Conservation (phyloP, 2,797 vertebrate species). For the Eospalax fontanierii region DNA sequence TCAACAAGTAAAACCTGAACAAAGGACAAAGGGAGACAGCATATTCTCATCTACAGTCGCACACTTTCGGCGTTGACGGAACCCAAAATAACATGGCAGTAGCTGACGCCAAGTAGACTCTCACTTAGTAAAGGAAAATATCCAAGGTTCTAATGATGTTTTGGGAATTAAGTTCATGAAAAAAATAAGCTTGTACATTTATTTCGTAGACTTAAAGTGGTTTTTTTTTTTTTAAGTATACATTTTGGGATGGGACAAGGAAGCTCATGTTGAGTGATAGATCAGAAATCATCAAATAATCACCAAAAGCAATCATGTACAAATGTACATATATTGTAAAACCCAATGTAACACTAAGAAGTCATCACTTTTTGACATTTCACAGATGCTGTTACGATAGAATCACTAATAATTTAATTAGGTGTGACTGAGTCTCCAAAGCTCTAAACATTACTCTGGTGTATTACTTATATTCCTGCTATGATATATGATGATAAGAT, state of each 20-base stretch:
- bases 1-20: neutral
- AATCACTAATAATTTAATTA: conserved; percentile 1
- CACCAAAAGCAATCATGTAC: neutral
- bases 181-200: neutral
- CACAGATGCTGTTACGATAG: neutral
- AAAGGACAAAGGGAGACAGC: neutral
- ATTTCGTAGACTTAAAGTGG: neutral
- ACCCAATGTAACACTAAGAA: conserved; percentile 28
- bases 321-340: neutral
- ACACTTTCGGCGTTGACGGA: neutral
- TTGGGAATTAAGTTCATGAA: conserved; percentile 56
- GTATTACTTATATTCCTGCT: neutral
- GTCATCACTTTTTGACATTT: neutral
- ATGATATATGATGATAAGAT: neutral
- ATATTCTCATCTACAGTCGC: neutral
- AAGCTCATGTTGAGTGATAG: neutral
- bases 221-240: conserved; percentile 15
- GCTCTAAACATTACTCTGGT: conserved; percentile 27
- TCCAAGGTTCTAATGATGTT: neutral
- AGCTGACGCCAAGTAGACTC: no score
- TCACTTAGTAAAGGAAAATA: neutral
- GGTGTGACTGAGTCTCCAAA: conserved; percentile 48
- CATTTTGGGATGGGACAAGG: conserved; percentile 43
- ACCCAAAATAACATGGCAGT: conserved; percentile 14
- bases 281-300: conserved; percentile 37